Evolutionary conservation across 2,113 vertebrate species (phyloP), one percentile per base, ranked within the genome.

Genomic region (Trogon melanurus): DNA sequence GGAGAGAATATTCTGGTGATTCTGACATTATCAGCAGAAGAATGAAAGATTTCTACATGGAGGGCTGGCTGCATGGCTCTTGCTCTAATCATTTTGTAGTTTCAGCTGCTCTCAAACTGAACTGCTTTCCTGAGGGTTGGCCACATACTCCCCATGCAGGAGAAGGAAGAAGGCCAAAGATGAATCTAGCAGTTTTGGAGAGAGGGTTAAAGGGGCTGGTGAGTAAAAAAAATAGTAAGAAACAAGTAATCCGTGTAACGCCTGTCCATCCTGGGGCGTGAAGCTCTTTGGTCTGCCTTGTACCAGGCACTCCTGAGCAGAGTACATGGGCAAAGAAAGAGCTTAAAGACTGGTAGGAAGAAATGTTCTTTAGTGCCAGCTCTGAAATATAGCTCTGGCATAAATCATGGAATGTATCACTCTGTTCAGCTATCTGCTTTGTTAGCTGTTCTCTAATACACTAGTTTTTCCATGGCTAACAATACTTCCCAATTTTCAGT

Each of bases 11-110:
- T 89, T 96, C 67, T 0, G 0, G 32, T 36, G 30, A 41, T 85
- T 93, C 57, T 82, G 69, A 60, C 27, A 12, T 45, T 62, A 44
- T 86, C 89, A 96, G 92, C 79, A 96, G 53, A 54, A 93, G 69
- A 22, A 69, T 56, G 41, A 36, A 47, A 5, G 5, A 58, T 29
- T 58, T 73, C 21, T 64, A 60, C 7, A 10, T 32, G 26, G 61
- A 89, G 22, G n/a, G 16, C 15, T n/a, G 20, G 53, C 60, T 92
- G 70, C 2, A 2, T 5, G 21, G 34, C 66, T 81, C 32, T 70
- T 79, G 13, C 65, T 86, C 27, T 74, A 29, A 58, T 20, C 32
- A 34, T 34, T 84, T 36, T 71, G 45, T 89, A 17, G n/a, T 64
- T 56, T 82, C 2, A 3, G 16, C 54, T 71, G n/a, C 41, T 79